Base-by-base conservation (phyloP, 2,888 invertebrate species). In the Lacanobia oleracea region DNA sequence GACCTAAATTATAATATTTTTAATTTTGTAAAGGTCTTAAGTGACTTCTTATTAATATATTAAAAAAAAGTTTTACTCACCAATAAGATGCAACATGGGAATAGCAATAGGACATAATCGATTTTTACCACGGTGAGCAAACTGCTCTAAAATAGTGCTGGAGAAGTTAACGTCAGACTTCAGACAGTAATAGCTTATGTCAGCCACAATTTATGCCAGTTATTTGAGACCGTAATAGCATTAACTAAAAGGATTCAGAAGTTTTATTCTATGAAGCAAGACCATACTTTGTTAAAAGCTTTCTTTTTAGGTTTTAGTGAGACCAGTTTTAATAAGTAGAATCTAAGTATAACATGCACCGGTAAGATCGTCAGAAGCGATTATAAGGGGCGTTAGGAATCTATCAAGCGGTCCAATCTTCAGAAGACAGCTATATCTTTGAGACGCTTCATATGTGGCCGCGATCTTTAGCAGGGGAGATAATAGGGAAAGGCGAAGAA, bases 141-240 rank as follows among this genome's bases (percentile, higher is more conserved):
- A 71, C 43, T 65, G 53, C 67, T 78, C 51, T 73, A 68, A 78
- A 67, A 74, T 64, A 70, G 59, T 68, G 45, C 53, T 27, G 21
- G 14, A 37, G 61, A 75, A 79, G 75, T 82, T 82, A 79, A 50
- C 62, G 67, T 67, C 67, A 75, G 69, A 77, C 62, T 71, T 82
- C n/a, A 65, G 69, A 68, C 81, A 77, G 64, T 81, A 74, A 83
- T 74, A 66, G 63, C 62, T 53, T 71, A 61, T 53, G 78, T 75
- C 75, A 72, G 72, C 72, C 57, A 62, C 48, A 83, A 82, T 83
- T 78, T 75, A 81, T 78, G 66, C 71, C 68, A 63, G 72, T 81
- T 81, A 77, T 68, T 70, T 48, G 51, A 64, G 53, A 50, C 57
- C 23, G 27, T 72, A 67, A 72, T 33, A 62, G 54, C 50, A 33